Percentiles rank a stretch among this genome's conserved stretches.
Evolutionary conservation across 2,113 vertebrate species (phyloP).

Genomic region (Cottus gobio): DNA sequence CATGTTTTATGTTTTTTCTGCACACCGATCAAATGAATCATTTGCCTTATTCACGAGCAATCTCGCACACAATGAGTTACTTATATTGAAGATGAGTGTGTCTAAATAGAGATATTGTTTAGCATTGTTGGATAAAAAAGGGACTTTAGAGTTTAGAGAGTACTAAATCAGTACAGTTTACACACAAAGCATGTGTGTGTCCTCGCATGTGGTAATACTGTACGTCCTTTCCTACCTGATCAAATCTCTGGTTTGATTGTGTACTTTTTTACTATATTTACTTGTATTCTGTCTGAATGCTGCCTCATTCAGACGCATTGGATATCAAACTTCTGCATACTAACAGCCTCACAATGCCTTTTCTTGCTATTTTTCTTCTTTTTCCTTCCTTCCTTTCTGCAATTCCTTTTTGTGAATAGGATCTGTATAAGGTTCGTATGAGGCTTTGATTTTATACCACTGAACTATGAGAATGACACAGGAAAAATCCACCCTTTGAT

Average conservation of each 20-base stretch:
- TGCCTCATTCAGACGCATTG: conserved; percentile 41
- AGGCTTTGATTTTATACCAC: conserved; percentile 46
- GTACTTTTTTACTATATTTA: neutral
- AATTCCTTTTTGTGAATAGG: conserved; percentile 79
- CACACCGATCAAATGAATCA: neutral
- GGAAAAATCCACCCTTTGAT: conserved; percentile 40
- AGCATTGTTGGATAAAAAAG: neutral
- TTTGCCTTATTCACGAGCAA: neutral
- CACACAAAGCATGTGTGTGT: conserved; percentile 11
- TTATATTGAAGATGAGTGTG: neutral
- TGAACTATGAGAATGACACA: neutral
- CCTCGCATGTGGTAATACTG: conserved; percentile 14
- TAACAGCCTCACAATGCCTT: conserved; percentile 64
- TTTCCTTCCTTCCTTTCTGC: conserved; percentile 35
- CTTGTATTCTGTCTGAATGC: conserved; percentile 28
- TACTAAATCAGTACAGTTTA: neutral
- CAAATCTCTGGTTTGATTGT: conserved; percentile 36
- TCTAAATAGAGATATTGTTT: conserved; percentile 5
- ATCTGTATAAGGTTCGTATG: conserved; percentile 91
- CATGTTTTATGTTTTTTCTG: conserved; percentile 8
- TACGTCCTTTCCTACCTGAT: neutral
- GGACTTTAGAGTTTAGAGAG: neutral
- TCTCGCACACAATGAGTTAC: neutral
- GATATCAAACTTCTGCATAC: conserved; percentile 50
- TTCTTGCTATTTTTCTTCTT: conserved; percentile 60